Conservation (phyloP, 2,888 invertebrate genomes). For the Kryphioiulus occultus region DNA sequence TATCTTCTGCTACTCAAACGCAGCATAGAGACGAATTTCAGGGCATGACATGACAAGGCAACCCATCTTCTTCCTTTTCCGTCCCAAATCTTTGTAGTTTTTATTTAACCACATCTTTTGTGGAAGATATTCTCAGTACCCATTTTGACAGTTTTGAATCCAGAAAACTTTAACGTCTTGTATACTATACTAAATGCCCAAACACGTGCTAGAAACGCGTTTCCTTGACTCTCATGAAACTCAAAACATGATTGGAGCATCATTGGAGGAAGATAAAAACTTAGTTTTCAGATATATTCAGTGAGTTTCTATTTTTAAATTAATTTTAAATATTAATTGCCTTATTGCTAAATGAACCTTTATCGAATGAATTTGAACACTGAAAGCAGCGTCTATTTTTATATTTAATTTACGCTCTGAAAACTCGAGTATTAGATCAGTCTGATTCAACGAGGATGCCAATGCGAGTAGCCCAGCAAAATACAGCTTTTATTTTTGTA, state of each 20-base stretch:
- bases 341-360: not conserved
- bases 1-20: not conserved
- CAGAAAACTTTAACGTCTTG: too few species aligned
- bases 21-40: not conserved
- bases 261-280: not conserved
- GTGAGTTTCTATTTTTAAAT: not conserved
- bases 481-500: constrained; percentile 32
- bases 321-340: not conserved
- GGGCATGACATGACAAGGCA: not conserved
- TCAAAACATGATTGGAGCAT: too few species aligned
- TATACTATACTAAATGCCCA: too few species aligned
- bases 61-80: not conserved
- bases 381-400: not conserved
- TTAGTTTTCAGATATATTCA: not conserved
- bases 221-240: too few species aligned
- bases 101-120: too few species aligned
- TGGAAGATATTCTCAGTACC: too few species aligned
- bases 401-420: not conserved
- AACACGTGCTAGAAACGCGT: too few species aligned
- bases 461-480: constrained; percentile 10
- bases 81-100: not conserved
- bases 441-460: not conserved
- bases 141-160: too few species aligned
- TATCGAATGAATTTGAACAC: not conserved
- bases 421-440: not conserved